Evolutionary conservation across 1,140 invertebrate species (phyloP).

Genomic region (Andrena cerasifolii): DNA sequence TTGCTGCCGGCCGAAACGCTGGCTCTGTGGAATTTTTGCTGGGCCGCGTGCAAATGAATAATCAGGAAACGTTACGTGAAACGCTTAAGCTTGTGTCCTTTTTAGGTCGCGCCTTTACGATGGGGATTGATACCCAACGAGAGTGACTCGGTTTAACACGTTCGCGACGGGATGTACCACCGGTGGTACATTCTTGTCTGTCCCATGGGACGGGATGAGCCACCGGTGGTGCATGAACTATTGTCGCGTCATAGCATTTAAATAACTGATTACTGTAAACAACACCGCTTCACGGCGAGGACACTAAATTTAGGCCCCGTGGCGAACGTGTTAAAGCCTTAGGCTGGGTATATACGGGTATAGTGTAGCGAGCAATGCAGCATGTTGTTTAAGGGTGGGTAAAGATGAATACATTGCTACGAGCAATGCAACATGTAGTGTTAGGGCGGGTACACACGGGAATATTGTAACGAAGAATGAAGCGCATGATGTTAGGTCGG

Average conservation of each 20-base stretch:
- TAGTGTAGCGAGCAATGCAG: no score
- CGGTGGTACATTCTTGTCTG: conserved; percentile 33
- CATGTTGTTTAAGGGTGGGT: no score
- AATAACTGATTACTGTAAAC: conserved; percentile 29
- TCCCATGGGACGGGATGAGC: conserved; percentile 26
- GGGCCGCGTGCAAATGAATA: not conserved
- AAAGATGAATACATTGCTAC: no score
- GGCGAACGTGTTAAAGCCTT: conserved; percentile 18
- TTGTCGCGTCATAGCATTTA: not conserved
- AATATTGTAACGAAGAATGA: no score
- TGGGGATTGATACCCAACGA: no score
- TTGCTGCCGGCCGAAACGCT: not conserved
- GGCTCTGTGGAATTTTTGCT: not conserved
- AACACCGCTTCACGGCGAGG: conserved; percentile 19
- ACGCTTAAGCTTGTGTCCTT: no score
- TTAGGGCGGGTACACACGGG: no score
- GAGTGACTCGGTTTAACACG: no score
- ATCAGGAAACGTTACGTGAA: conserved; percentile 16
- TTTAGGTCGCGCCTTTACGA: not conserved
- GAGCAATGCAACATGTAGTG: no score
- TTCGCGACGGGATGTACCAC: conserved; percentile 20
- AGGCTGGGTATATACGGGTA: no score
- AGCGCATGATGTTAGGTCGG: no score
- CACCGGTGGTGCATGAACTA: conserved; percentile 20
- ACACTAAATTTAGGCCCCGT: conserved; percentile 22